Conservation (phyloP, 2,797 vertebrate species). For the Liparis tanakae region DNA sequence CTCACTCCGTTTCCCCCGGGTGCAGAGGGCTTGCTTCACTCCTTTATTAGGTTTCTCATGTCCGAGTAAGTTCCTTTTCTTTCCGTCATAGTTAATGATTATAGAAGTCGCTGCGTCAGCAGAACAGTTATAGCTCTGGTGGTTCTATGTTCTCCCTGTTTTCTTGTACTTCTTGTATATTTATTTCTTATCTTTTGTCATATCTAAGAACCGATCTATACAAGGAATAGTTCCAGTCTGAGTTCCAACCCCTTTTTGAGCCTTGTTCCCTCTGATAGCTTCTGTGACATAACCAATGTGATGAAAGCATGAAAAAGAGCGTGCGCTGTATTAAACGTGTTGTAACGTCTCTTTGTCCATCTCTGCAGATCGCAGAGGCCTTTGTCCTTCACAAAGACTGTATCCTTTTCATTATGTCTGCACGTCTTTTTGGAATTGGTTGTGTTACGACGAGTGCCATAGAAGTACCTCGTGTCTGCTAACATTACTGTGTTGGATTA, state of each 20-base stretch:
- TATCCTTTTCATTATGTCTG: conserved; percentile 87
- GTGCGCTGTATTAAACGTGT: conserved; percentile 17
- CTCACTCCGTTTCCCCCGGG: conserved; percentile 2
- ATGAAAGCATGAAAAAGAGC: conserved; percentile 10
- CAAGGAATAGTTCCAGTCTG: conserved; percentile 14
- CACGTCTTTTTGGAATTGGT: conserved; percentile 2
- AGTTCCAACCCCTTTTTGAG: conserved; percentile 8
- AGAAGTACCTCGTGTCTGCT: neutral
- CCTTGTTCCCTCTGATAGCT: neutral
- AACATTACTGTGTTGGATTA: neutral
- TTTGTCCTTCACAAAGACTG: conserved; percentile 93
- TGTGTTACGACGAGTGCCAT: neutral
- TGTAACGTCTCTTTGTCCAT: conserved; percentile 12
- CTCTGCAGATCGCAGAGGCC: conserved; percentile 91
- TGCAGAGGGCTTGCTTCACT: neutral
- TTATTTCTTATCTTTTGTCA: conserved; percentile 7
- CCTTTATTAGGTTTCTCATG: conserved; percentile 7
- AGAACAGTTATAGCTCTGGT: neutral
- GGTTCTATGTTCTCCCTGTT: neutral
- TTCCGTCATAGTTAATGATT: conserved; percentile 40
- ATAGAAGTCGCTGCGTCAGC: conserved; percentile 11
- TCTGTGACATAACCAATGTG: conserved; percentile 13
- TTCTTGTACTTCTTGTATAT: neutral
- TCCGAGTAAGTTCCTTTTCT: neutral
- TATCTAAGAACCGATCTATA: neutral